phyloP scores from a whole-genome alignment of 2,797 vertebrate species.

The Peromyscus melanophrys region DNA sequence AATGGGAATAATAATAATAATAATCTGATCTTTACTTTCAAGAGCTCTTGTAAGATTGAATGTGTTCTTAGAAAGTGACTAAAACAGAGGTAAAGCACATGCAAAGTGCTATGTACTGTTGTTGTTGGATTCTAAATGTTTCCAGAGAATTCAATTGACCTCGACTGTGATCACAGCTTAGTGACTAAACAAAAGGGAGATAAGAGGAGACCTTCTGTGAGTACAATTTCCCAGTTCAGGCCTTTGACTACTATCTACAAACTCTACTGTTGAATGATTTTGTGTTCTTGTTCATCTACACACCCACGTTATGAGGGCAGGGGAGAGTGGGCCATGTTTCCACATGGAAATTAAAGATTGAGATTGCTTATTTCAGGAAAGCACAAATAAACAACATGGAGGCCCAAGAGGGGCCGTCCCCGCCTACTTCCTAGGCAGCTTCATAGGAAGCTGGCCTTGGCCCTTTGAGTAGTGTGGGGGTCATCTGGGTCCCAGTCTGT shows the following conservation, averaged over 20 bases:
- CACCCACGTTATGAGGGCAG: conserved; percentile 79
- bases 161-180: neutral
- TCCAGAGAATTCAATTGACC: conserved; percentile 63
- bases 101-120: neutral
- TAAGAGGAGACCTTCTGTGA: conserved; percentile 62
- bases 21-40: neutral
- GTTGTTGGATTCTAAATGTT: conserved; percentile 67
- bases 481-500: conserved; percentile 82
- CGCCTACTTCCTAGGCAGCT: conserved; percentile 78
- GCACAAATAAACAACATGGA: conserved; percentile 79
- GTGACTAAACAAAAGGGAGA: conserved; percentile 33
- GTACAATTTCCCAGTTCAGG: conserved; percentile 75
- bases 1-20: neutral
- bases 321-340: conserved; percentile 77
- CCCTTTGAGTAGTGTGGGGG: conserved; percentile 52
- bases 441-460: conserved; percentile 82
- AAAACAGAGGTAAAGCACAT: neutral
- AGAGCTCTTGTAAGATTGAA: conserved; percentile 31
- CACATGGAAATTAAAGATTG: conserved; percentile 82
- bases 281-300: conserved; percentile 72
- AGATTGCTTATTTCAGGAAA: conserved; percentile 82
- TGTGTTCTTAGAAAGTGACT: conserved; percentile 47
- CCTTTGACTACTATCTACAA: conserved; percentile 53
- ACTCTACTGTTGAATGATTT: conserved; percentile 52
- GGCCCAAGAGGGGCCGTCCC: conserved; percentile 78